A percentile compares a stretch with the other conserved stretches of the same genome.
Evolutionary conservation across 1,140 invertebrate species (phyloP).

Genomic region (Atta texana): DNA sequence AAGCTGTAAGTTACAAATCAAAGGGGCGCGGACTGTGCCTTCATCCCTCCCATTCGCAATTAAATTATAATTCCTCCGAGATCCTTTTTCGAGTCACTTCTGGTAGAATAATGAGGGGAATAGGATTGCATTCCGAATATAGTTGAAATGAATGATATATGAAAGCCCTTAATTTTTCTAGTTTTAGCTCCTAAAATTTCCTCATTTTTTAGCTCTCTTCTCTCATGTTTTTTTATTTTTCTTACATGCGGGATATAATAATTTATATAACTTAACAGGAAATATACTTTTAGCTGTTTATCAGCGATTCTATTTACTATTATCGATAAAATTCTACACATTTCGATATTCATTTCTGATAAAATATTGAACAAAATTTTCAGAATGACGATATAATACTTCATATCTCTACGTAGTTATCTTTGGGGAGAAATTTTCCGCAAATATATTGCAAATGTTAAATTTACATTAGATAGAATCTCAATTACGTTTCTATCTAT

Average conservation of each 20-base stretch:
- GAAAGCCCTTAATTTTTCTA: background rate
- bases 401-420: background rate
- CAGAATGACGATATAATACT: background rate
- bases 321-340: constrained; percentile 20
- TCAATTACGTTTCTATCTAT: constrained; percentile 13
- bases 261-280: background rate
- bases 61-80: constrained; percentile 31
- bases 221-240: background rate
- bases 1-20: constrained; percentile 43
- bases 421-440: background rate
- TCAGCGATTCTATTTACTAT: background rate
- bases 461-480: constrained; percentile 20
- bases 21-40: background rate
- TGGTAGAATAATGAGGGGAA: constrained; percentile 3
- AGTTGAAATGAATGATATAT: too few species aligned
- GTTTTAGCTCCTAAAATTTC: background rate
- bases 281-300: background rate
- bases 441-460: constrained; percentile 2
- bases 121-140: constrained; percentile 24
- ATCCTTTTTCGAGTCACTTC: constrained; percentile 27
- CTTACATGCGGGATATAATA: background rate
- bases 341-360: background rate
- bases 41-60: background rate
- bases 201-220: background rate
- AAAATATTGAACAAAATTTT: constrained; percentile 17